phyloP scores from a whole-genome alignment of 2,888 invertebrate genomes.

The Morpho achilles region DNA sequence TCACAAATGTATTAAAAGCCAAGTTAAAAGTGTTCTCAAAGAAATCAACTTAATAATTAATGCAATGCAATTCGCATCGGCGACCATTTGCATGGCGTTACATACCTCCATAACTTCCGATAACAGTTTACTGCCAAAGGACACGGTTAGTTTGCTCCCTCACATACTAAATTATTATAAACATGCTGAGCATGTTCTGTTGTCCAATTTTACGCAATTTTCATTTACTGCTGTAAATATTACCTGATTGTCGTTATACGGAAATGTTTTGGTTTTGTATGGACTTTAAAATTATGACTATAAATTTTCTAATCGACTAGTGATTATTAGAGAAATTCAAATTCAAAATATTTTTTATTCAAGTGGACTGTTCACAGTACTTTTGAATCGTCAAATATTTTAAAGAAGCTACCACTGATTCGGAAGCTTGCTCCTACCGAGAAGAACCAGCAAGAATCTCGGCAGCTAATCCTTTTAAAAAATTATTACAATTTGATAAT shows the following conservation, averaged over 20 bases:
- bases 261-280: constrained; percentile 3
- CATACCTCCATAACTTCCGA: constrained; percentile 43
- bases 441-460: too few relatives aligned
- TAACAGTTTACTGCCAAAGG: constrained; percentile 67
- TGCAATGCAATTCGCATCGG: constrained; percentile 57
- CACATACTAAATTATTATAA: constrained; percentile 73
- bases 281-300: neutral
- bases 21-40: neutral
- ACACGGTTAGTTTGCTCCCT: constrained; percentile 74
- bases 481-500: too few relatives aligned
- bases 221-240: constrained; percentile 63
- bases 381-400: too few relatives aligned
- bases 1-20: too few relatives aligned
- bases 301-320: neutral
- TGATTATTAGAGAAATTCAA: neutral
- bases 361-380: too few relatives aligned
- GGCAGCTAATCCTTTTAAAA: too few relatives aligned
- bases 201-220: constrained; percentile 77
- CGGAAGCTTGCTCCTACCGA: too few relatives aligned
- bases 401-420: too few relatives aligned
- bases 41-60: constrained; percentile 46
- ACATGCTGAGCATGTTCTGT: constrained; percentile 51
- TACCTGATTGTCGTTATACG: constrained; percentile 7
- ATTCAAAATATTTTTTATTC: too few relatives aligned
- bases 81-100: constrained; percentile 64